phyloP scores from a whole-genome alignment of 2,113 vertebrate genomes.

The Prunella fulvescens region DNA sequence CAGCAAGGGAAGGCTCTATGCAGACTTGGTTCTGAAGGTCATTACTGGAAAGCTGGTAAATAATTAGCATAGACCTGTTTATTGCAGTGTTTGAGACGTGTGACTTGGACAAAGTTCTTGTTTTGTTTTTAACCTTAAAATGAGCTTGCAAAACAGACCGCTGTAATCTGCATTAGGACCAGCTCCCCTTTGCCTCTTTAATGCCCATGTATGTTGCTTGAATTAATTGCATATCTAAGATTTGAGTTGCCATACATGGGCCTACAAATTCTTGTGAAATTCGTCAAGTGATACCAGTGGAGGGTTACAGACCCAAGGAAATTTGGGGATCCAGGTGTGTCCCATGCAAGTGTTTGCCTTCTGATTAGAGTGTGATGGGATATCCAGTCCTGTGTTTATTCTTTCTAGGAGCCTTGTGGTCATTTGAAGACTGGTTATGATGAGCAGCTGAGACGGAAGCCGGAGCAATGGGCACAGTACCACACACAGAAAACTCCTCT shows the following conservation, averaged over 20 bases:
- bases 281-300: background rate
- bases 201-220: background rate
- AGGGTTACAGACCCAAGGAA: background rate
- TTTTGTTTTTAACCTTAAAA: background rate
- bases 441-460: slow-evolving; percentile 87
- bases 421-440: slow-evolving; percentile 88
- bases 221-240: background rate
- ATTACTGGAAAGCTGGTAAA: background rate
- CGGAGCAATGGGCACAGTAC: slow-evolving; percentile 90
- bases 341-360: background rate
- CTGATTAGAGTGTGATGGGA: background rate
- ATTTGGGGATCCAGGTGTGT: background rate
- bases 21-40: background rate
- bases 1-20: background rate
- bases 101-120: background rate
- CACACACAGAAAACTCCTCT: slow-evolving; percentile 79
- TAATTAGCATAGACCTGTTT: background rate
- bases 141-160: background rate
- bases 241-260: background rate
- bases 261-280: background rate
- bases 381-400: background rate
- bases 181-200: background rate
- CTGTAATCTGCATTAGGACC: background rate
- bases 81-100: background rate
- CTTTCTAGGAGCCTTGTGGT: slow-evolving; percentile 82